phyloP scores from a whole-genome alignment of 2,113 vertebrate species.

The Callionymus lyra region DNA sequence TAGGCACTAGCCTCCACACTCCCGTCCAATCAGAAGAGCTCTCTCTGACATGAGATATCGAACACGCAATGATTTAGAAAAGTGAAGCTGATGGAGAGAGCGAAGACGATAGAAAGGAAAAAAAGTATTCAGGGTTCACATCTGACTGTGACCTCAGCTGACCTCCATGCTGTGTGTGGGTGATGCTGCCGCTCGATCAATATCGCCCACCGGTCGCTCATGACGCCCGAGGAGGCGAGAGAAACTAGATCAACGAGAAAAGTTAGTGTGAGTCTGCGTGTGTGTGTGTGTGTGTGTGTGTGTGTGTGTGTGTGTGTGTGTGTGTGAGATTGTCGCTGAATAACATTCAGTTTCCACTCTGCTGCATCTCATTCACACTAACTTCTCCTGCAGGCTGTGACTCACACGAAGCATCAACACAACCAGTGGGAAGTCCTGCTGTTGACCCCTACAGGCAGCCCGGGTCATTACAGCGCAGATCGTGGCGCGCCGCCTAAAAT shows the following conservation, averaged over 20 bases:
- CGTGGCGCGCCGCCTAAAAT: too few relatives aligned
- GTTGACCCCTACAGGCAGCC: conserved; percentile 19
- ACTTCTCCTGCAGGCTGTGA: conserved; percentile 14
- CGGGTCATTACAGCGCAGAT: conserved; percentile 6
- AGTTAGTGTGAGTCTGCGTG: conserved; percentile 3
- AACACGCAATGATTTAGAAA: too few relatives aligned
- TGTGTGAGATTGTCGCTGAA: not conserved
- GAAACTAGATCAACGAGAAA: conserved; percentile 9
- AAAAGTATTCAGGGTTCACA: conserved; percentile 19
- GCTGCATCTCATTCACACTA: conserved; percentile 22
- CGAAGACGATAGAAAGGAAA: conserved; percentile 13
- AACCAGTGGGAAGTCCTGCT: conserved; percentile 3
- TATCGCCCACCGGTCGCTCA: conserved; percentile 24
- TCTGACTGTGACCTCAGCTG: conserved; percentile 32
- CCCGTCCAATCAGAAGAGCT: not conserved
- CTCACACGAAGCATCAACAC: conserved; percentile 8
- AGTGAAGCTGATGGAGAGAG: conserved; percentile 1
- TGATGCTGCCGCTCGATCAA: conserved; percentile 32
- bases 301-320: conserved; percentile 7
- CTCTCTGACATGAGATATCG: not conserved
- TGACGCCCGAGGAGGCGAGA: conserved; percentile 19
- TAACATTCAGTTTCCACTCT: conserved; percentile 21
- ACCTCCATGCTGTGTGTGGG: conserved; percentile 35
- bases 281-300: conserved; percentile 12
- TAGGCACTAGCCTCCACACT: too few relatives aligned